A percentile compares a stretch with the other conserved stretches of the same genome.
Conservation (phyloP, 2,888 invertebrate species). For the Leistus spinibarbis region DNA sequence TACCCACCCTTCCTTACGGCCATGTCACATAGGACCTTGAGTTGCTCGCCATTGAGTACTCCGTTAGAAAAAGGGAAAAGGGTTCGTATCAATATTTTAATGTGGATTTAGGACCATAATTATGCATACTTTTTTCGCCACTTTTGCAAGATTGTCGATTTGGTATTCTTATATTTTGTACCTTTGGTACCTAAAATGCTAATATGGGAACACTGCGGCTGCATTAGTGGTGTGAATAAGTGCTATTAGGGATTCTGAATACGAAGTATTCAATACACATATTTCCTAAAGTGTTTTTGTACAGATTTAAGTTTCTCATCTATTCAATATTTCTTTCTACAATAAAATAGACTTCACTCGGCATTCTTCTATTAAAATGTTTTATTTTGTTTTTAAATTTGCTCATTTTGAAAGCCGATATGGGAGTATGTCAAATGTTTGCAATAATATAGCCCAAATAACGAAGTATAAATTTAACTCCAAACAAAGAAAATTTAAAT, state of each 20-base stretch:
- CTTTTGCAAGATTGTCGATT: neutral
- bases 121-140: conserved; percentile 20
- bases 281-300: neutral
- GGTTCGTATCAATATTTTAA: conserved; percentile 39
- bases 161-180: neutral
- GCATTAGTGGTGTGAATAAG: conserved; percentile 30
- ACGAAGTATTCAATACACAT: neutral
- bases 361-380: too few relatives aligned
- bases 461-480: neutral
- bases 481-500: neutral
- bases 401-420: too few relatives aligned
- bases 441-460: too few relatives aligned
- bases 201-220: neutral
- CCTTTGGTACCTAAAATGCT: neutral
- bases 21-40: neutral
- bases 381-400: too few relatives aligned
- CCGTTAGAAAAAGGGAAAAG: conserved; percentile 28
- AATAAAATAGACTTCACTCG: too few relatives aligned
- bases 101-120: conserved; percentile 34
- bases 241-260: neutral
- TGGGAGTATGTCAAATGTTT: too few relatives aligned
- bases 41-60: neutral
- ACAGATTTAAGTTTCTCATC: too few relatives aligned
- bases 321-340: too few relatives aligned
- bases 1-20: neutral